Conservation (phyloP, 2,797 vertebrate genomes). For the Acridotheres tristis region DNA sequence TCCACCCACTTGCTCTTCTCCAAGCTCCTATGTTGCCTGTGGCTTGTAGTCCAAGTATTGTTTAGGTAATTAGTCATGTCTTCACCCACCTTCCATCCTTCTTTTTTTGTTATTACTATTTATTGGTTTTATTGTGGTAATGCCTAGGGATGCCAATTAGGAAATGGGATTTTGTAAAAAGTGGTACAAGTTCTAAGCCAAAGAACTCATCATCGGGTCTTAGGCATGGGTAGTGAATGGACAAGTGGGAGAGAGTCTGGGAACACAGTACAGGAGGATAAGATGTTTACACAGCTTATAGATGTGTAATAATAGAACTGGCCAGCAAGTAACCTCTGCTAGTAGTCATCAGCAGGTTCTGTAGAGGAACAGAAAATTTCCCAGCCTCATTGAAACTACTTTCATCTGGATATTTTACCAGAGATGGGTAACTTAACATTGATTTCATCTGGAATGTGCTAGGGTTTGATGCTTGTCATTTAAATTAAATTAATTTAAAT, state of each 20-base stretch:
- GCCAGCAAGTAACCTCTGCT: not conserved
- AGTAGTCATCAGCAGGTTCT: not conserved
- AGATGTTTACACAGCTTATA: not conserved
- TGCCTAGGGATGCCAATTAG: conserved; percentile 14
- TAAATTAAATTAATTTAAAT: not conserved
- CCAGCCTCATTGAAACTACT: not conserved
- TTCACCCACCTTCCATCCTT: conserved; percentile 9
- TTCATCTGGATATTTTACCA: not conserved
- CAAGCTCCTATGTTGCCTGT: not conserved
- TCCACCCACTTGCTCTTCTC: conserved; percentile 22
- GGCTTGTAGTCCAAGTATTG: conserved; percentile 47
- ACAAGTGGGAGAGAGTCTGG: not conserved
- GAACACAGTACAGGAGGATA: not conserved
- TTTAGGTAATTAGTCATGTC: conserved; percentile 49
- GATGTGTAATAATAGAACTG: not conserved
- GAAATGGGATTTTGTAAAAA: not conserved
- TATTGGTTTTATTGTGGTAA: conserved; percentile 22
- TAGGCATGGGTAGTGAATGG: not conserved
- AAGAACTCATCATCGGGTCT: not conserved
- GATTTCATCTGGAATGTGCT: not conserved
- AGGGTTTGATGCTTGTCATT: not conserved
- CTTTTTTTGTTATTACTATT: conserved; percentile 44
- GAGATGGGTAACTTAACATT: not conserved
- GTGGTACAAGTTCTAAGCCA: not conserved
- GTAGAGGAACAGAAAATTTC: not conserved